Percentiles rank a stretch among this genome's conserved stretches.
phyloP scores from a whole-genome alignment of 2,797 vertebrate species.

The Platalea minor region DNA sequence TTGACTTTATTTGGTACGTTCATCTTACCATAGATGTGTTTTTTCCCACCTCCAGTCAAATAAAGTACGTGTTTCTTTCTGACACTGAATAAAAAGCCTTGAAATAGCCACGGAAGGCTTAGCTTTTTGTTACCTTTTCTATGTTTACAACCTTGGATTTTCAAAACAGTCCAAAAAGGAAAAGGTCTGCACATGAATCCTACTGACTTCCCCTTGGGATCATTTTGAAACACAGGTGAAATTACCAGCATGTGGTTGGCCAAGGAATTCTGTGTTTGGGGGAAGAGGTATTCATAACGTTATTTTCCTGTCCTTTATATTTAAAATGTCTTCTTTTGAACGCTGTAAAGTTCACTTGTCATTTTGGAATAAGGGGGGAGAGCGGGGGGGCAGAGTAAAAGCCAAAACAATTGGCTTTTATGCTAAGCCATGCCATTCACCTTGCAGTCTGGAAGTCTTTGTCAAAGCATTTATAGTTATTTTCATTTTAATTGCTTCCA shows the following conservation, averaged over 20 bases:
- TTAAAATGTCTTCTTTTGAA: neutral
- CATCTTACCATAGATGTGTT: neutral
- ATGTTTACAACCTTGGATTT: neutral
- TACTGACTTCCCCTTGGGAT: neutral
- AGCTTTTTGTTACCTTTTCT: neutral
- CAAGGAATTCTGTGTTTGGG: neutral
- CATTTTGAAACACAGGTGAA: neutral
- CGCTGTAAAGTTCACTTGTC: neutral
- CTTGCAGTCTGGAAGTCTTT: neutral
- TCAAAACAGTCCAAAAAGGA: neutral
- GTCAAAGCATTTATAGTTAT: neutral
- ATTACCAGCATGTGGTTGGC: neutral
- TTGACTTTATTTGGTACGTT: neutral
- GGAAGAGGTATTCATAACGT: neutral
- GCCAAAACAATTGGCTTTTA: neutral
- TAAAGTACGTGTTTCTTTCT: neutral
- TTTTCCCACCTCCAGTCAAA: neutral
- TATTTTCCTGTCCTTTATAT: constrained; percentile 4
- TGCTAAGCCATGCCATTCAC: neutral
- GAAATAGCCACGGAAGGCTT: neutral
- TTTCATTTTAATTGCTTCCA: neutral
- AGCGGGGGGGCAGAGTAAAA: neutral
- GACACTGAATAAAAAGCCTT: neutral
- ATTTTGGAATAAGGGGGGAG: neutral
- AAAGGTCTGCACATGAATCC: neutral